Percentiles rank a stretch among this genome's conserved stretches.
These are phyloP conservation scores for Ascaphus truei DNA, from an alignment of 2,113 vertebrate genomes.

Conservation along the genomic window DNA sequence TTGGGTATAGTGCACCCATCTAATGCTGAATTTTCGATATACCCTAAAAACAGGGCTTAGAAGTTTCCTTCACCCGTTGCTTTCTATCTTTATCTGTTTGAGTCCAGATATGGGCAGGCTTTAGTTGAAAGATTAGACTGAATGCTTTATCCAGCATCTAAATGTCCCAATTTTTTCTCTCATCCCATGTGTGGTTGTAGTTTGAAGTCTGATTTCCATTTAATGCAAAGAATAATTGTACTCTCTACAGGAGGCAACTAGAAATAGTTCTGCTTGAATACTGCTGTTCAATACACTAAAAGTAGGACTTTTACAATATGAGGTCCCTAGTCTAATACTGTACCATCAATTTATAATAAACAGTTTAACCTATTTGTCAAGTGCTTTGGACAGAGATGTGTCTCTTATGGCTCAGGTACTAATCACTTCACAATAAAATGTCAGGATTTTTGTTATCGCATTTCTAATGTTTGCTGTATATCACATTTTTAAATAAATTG, in stretches of 20 bases:
- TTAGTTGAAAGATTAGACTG: neutral
- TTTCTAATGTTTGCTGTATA: neutral
- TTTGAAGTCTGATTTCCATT: constrained; percentile 28
- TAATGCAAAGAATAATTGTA: constrained; percentile 32
- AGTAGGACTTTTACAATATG: constrained; percentile 3
- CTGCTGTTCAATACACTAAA: constrained; percentile 28
- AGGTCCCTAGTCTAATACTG: neutral
- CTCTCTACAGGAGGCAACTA: constrained; percentile 8
- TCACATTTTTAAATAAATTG: neutral
- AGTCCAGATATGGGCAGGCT: neutral
- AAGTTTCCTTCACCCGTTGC: neutral
- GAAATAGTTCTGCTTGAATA: constrained; percentile 28
- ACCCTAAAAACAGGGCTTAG: neutral
- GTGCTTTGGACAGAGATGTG: neutral
- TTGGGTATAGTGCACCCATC: no score
- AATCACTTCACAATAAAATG: neutral
- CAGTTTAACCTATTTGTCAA: constrained; percentile 13
- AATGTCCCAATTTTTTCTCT: constrained; percentile 10
- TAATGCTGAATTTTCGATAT: no score
- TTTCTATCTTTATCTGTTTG: neutral
- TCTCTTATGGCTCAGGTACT: neutral
- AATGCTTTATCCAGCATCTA: constrained; percentile 3
- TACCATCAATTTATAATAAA: constrained; percentile 5
- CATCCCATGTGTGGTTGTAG: constrained; percentile 9
- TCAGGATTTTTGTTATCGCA: no score